Percentiles rank a stretch among this genome's conserved stretches.
Evolutionary conservation across 2,113 vertebrate species (phyloP).

Genomic region (Cygnus atratus): DNA sequence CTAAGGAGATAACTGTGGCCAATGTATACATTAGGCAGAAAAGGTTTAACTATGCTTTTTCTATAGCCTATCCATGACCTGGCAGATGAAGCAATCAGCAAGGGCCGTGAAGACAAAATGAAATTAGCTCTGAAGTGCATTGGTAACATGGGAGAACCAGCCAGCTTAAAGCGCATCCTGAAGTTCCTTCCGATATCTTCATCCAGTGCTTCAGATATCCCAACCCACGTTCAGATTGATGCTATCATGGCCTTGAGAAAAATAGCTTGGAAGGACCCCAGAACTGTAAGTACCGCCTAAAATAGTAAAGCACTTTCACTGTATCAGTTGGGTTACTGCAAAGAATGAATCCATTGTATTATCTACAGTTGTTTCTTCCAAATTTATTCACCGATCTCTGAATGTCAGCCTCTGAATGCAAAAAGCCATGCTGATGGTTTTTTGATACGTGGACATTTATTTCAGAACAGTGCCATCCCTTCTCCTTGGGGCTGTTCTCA

Average conservation of each 20-base stretch:
- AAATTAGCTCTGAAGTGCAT: constrained; percentile 82
- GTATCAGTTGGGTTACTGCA: not conserved
- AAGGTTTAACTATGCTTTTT: not conserved
- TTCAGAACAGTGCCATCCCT: not conserved
- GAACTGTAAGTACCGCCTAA: constrained; percentile 70
- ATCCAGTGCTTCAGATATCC: constrained; percentile 65
- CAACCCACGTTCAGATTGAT: constrained; percentile 71
- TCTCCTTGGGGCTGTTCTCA: not conserved
- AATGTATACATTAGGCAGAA: not conserved
- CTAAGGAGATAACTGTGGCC: not conserved
- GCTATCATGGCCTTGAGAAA: constrained; percentile 85
- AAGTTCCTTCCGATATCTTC: constrained; percentile 80
- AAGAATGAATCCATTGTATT: not conserved
- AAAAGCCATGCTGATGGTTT: not conserved
- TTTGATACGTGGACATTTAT: not conserved
- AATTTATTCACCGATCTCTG: not conserved
- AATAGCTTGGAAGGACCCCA: constrained; percentile 78
- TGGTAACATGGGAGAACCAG: constrained; percentile 84
- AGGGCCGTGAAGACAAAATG: constrained; percentile 74
- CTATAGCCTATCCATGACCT: constrained; percentile 83
- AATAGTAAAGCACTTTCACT: not conserved
- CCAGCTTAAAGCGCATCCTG: constrained; percentile 83
- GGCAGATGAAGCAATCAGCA: constrained; percentile 73
- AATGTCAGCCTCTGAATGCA: not conserved
- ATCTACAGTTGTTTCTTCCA: not conserved